Conservation (phyloP, 2,113 vertebrate species). For the Amia ocellicauda region DNA sequence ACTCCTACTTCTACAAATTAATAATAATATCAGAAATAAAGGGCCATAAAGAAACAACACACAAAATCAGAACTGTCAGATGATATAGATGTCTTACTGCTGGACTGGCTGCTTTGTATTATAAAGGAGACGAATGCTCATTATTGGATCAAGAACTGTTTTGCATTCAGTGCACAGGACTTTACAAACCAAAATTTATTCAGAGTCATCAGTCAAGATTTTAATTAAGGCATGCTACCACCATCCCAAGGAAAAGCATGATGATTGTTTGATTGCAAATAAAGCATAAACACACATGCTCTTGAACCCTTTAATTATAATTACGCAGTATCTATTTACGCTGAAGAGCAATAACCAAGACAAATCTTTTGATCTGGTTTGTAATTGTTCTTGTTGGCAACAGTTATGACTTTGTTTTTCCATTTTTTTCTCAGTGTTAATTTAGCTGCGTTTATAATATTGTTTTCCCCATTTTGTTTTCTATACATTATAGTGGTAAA, state of each 20-base stretch:
- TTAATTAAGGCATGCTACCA: conserved; percentile 54
- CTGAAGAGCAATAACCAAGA: conserved; percentile 1
- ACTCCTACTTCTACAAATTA: no score
- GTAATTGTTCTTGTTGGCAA: not conserved
- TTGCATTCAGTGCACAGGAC: conserved; percentile 14
- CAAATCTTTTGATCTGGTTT: not conserved
- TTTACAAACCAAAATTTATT: not conserved
- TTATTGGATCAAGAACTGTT: conserved; percentile 4
- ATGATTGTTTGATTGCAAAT: conserved; percentile 26
- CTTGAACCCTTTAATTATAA: conserved; percentile 14
- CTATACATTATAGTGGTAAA: no score
- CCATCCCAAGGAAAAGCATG: conserved; percentile 30
- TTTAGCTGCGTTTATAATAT: not conserved
- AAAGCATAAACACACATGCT: conserved; percentile 19
- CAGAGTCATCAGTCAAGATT: conserved; percentile 56
- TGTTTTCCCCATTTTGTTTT: not conserved
- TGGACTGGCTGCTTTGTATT: not conserved
- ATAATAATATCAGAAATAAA: no score
- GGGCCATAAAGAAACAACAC: no score
- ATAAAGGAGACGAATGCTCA: conserved; percentile 7
- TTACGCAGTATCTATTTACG: not conserved
- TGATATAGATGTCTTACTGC: no score
- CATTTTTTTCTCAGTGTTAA: not conserved
- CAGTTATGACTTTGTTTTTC: not conserved
- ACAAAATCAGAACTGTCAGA: no score